These are phyloP conservation scores for Platysteira castanea DNA, from an alignment of 2,113 vertebrate genomes.

Conservation along the genomic window DNA sequence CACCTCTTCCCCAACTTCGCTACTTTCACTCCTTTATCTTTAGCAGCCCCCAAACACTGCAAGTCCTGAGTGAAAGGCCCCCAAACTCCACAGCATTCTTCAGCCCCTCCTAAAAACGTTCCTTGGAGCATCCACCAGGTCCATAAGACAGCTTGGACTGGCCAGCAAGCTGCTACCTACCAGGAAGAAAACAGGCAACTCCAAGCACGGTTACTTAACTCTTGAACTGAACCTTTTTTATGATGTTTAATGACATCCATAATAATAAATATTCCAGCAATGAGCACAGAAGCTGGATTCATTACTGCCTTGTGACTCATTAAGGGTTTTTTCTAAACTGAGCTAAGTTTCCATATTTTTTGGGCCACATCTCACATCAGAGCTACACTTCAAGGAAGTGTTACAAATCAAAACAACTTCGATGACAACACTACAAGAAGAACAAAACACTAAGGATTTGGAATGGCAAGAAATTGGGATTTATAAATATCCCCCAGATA, in stretches of 20 bases:
- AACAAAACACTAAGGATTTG: background rate
- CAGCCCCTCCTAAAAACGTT: fast-evolving
- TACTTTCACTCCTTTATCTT: background rate
- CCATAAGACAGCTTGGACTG: background rate
- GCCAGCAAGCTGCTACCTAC: background rate
- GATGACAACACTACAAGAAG: background rate
- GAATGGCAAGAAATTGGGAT: background rate
- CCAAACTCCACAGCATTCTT: background rate
- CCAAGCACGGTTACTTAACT: background rate
- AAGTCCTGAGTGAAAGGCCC: background rate
- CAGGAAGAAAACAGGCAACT: background rate
- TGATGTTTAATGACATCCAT: background rate
- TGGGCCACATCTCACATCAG: background rate
- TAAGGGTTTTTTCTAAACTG: background rate
- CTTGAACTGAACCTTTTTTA: background rate
- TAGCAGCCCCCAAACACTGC: background rate
- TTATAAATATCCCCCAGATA: background rate
- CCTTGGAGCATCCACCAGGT: background rate
- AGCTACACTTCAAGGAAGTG: background rate
- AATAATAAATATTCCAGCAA: background rate
- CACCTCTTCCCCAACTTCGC: background rate
- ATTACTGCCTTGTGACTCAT: conserved; percentile 20
- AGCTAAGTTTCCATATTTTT: conserved; percentile 17
- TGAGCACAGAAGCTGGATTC: conserved; percentile 8
- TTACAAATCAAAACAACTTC: conserved; percentile 32